phyloP scores from a whole-genome alignment of 1,140 invertebrate genomes.

The Brachionus manjavacas region DNA sequence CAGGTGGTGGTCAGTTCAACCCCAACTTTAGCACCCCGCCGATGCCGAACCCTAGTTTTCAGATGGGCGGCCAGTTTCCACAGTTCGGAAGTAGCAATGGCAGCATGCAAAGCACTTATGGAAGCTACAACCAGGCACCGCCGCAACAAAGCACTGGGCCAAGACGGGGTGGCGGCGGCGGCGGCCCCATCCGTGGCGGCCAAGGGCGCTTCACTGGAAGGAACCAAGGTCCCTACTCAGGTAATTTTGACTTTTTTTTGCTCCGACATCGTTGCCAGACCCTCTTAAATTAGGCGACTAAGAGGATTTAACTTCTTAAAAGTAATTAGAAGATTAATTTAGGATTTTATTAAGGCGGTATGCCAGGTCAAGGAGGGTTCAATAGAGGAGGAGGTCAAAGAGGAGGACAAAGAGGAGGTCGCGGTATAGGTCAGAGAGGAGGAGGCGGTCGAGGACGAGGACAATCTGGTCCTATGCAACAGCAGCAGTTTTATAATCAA shows the following conservation, averaged over 20 bases:
- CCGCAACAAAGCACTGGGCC: neutral
- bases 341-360: slow-evolving; percentile 2
- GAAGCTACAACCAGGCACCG: neutral
- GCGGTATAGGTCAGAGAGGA: slow-evolving; percentile 10
- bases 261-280: neutral
- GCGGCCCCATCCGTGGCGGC: slow-evolving; percentile 9
- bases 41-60: neutral
- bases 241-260: neutral
- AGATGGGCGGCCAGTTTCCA: neutral
- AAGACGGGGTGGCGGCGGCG: neutral
- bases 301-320: neutral
- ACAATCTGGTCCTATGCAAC: neutral
- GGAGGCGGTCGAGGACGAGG: neutral
- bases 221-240: slow-evolving; percentile 30
- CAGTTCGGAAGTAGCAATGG: neutral
- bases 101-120: slow-evolving; percentile 18
- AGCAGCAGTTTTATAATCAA: slow-evolving; percentile 18
- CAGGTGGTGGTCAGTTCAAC: neutral
- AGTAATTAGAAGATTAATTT: neutral
- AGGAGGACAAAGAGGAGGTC: neutral
- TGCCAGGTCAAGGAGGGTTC: slow-evolving; percentile 11
- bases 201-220: neutral
- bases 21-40: neutral
- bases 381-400: slow-evolving; percentile 13
- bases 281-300: neutral